Base-by-base conservation (phyloP, 2,113 vertebrate species). In the Onychorhynchus coronatus region DNA sequence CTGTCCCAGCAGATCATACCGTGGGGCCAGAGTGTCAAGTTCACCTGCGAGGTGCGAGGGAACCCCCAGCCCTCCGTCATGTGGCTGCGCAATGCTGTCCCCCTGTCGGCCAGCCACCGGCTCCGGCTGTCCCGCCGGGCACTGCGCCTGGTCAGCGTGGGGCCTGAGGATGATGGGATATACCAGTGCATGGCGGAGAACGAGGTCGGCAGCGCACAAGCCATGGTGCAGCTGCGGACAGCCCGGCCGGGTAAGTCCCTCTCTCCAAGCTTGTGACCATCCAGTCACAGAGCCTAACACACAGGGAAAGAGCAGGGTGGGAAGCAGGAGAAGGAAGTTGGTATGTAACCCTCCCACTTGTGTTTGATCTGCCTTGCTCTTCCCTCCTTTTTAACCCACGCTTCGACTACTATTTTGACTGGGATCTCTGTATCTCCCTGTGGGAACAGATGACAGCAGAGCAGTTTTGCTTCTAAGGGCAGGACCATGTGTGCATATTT, bases 181-280 rank as follows among this genome's bases (percentile, higher is more conserved):
- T 99, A 99, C 98, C 99, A 99, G 96, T 99, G 99, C 97, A 98
- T 99, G 99, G 99, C 99, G 0, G 99, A 99, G 97, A 99, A 99
- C 1, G 99, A 98, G 31, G 99, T 99, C 3, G 99, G 99, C 35
- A 99, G 99, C 1, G 98, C 99, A 0, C 99, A 99, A 63, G 99
- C 98, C 7, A 98, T 99, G 25, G 97, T 98, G 61, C 98, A 98
- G 23, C 98, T 99, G 65, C 98, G 98, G 93, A 99, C 98, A 1
- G 55, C 98, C 28, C 97, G 97, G 22, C 97, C 98, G 0, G 98
- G 99, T 99, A 81, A 93, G 98, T 56, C 44, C 6, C 18, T 14
- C 31, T 68, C 33, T 59, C n/a, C 21, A 15, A 6, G 39, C 30
- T 21, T 3, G 1, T 30, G 35, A 41, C 17, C 25, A 0, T 66